Percentiles rank a stretch among this genome's conserved stretches.
phyloP scores from a whole-genome alignment of 1,140 invertebrate genomes.

The Tetramorium parvispinum region DNA sequence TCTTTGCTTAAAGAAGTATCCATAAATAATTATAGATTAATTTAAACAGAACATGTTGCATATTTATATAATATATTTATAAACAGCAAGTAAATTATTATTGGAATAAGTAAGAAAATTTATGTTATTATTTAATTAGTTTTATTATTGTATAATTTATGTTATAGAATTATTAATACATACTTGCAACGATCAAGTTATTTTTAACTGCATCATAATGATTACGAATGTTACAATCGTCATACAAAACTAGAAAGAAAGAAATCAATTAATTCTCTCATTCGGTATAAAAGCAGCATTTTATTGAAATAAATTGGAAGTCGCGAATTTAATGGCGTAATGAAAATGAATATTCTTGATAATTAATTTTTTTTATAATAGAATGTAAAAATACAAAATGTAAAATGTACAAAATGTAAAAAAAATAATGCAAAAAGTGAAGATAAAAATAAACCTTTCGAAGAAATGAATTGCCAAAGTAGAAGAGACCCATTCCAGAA shows the following conservation, averaged over 20 bases:
- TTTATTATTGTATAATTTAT: background rate
- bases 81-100: too few species aligned
- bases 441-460: background rate
- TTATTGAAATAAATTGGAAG: background rate
- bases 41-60: too few species aligned
- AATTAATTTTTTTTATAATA: background rate
- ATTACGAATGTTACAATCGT: background rate
- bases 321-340: background rate
- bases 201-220: background rate
- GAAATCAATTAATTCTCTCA: background rate
- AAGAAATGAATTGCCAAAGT: constrained; percentile 1
- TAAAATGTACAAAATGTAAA: too few species aligned
- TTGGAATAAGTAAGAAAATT: too few species aligned
- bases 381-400: too few species aligned
- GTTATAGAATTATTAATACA: background rate
- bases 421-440: too few species aligned
- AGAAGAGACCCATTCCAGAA: constrained; percentile 4
- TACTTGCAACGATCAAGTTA: background rate
- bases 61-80: too few species aligned
- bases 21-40: too few species aligned
- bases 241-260: constrained; percentile 4
- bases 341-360: background rate
- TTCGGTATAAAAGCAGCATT: background rate
- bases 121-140: background rate
- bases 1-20: too few species aligned